Conservation (phyloP, 2,113 vertebrate genomes). For the Cyphotilapia sp. region DNA sequence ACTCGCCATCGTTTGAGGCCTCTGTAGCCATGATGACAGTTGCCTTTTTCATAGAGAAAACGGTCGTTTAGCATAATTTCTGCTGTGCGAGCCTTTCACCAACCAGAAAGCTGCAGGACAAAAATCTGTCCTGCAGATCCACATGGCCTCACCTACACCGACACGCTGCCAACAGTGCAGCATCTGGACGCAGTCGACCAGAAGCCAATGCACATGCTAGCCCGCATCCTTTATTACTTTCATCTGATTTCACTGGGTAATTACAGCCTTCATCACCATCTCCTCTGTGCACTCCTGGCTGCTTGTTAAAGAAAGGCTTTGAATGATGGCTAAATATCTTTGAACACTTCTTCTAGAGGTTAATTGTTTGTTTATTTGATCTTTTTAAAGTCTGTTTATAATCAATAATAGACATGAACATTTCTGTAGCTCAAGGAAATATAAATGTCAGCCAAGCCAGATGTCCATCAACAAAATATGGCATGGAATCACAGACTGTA, state of each 20-base stretch:
- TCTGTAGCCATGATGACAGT: not conserved
- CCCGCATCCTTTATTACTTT: conserved; percentile 34
- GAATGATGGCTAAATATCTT: not conserved
- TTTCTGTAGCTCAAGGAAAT: not conserved
- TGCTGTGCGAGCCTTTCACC: not conserved
- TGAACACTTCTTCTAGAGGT: not conserved
- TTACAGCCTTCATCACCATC: conserved; percentile 14
- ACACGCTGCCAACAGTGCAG: not conserved
- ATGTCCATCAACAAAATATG: not conserved
- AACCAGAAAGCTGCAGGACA: not conserved
- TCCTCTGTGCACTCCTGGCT: not conserved
- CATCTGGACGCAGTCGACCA: conserved; percentile 50
- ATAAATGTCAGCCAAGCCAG: not conserved
- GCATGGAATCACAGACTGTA: not conserved
- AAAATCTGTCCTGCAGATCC: not conserved
- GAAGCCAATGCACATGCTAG: conserved; percentile 1
- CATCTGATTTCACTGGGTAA: conserved; percentile 29
- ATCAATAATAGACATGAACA: not conserved
- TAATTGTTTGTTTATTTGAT: not conserved
- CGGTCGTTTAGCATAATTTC: not conserved
- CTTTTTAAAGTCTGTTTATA: not conserved
- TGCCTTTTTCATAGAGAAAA: not conserved
- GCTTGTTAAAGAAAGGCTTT: not conserved
- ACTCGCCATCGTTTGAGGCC: not conserved
- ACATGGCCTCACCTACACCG: not conserved